phyloP scores from a whole-genome alignment of 2,113 vertebrate genomes.

The Lophius piscatorius region DNA sequence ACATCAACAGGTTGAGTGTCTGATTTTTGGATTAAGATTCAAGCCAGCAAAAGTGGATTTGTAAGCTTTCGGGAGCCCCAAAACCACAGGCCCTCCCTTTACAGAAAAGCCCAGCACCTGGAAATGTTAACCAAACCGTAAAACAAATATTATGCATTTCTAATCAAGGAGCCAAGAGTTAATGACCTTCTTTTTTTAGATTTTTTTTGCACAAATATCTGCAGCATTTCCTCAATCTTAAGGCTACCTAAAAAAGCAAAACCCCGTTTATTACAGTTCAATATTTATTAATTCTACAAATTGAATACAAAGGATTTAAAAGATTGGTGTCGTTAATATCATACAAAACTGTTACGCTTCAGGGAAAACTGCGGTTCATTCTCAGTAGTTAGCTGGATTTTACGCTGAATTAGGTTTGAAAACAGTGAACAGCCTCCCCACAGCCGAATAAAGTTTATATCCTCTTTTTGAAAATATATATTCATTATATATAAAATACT shows the following conservation, averaged over 20 bases:
- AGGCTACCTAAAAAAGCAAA: constrained; percentile 58
- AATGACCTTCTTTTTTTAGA: constrained; percentile 28
- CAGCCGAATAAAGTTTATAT: constrained; percentile 74
- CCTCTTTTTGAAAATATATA: constrained; percentile 78
- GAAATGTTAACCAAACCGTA: constrained; percentile 42
- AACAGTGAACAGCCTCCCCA: constrained; percentile 55
- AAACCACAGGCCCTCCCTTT: constrained; percentile 32
- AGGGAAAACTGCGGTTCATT: constrained; percentile 48
- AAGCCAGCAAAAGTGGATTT: constrained; percentile 44
- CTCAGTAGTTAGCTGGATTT: constrained; percentile 58
- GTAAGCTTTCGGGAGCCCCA: constrained; percentile 30
- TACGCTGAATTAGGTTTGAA: constrained; percentile 48
- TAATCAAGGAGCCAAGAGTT: constrained; percentile 35
- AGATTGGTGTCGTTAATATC: constrained; percentile 40
- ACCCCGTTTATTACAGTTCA: constrained; percentile 51
- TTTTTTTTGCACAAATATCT: constrained; percentile 26
- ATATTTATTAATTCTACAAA: constrained; percentile 51
- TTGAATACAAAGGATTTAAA: constrained; percentile 50
- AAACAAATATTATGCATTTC: constrained; percentile 35
- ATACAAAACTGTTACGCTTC: constrained; percentile 35
- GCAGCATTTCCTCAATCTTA: constrained; percentile 55
- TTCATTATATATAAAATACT: constrained; percentile 85
- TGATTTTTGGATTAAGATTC: constrained; percentile 38
- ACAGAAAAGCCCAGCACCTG: constrained; percentile 59
- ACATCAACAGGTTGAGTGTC: constrained; percentile 1